Base-by-base conservation (phyloP, 2,797 vertebrate genomes). In the Coccyzus lansbergi region DNA sequence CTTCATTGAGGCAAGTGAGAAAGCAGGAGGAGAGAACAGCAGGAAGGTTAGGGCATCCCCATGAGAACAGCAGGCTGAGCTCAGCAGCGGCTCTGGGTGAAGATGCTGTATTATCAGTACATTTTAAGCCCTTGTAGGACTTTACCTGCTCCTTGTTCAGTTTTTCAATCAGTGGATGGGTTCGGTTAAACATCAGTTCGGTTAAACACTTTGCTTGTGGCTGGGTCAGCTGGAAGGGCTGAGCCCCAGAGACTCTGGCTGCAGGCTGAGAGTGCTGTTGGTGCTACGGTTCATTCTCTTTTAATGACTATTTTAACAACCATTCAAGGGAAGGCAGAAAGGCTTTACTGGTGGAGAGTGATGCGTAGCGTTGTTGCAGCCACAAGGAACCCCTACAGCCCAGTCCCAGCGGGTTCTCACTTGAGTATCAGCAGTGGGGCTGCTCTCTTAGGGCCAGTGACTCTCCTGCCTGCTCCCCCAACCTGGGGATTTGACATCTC, bases 361-460 rank as follows among this genome's bases (percentile, higher is more conserved):
- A 36, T 3, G 42, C 2, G 28, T 48, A 2, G 18, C 12, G 1
- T 33, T 28, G 34, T 28, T 4, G 5, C 44, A 18, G 29, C 20
- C 19, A 2, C 7, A 3, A 6, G 29, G 22, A 40, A 21, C 3
- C 25, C 25, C n/a, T 0, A 1, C 0, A 15, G 26, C 17, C 38
- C 48, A 24, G 0, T 56, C 53, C 70, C 0, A 0, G 4, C 0
- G 3, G 16, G 70, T 14, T 67, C 38, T 29, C 6, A 2, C n/a
- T 62, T 12, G 0, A 0, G 21, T 18, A 34, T 15, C 5, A 6
- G 69, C 34, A 11, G 29, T 4, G 4, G 17, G 44, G 42, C 55
- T 36, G 51, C 15, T 65, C 74, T 36, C 42, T 6, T 0, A 1
- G 40, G 38, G 9, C 12, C 6, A 2, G 13, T 21, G 21, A 0